Evolutionary conservation across 1,140 invertebrate genomes (phyloP), one percentile per base, ranked within the genome.

Genomic region (Euborellia annulipes): DNA sequence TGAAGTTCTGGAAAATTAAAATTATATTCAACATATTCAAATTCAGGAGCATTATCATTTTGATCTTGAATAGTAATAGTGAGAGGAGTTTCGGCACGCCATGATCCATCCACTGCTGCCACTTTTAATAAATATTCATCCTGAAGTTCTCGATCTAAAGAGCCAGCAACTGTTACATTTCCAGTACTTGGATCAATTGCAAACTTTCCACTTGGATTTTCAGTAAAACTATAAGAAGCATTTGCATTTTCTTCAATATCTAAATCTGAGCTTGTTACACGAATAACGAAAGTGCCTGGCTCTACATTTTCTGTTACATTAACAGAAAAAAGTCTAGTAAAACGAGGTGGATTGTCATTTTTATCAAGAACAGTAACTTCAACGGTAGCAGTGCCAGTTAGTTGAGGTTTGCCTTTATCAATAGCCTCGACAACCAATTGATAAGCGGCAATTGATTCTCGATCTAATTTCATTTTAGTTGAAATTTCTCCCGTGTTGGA

Each of bases 301-400:
- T 87, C 83, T 0, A 86, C 78, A 64, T 98, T 95, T 68, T 98
- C 94, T 0, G 90, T 93, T 0, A 98, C 87, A 58, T 93, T 93
- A 0, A 90, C 85, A 55, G 83, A 90, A 60, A 93, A 95, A 0
- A 94, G 63, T 39, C 89, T 66, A 1, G 89, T 93, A 59, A 97
- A 97, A 48, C 83, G 71, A 0, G 92, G 91, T 8, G 87, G 85
- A 62, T 94, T 93, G 61, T 97, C 92, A 64, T 97, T 96, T 62
- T 90, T 90, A 58, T 96, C 90, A 14, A 82, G 59, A 13, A 96
- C 76, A 3, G 77, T 84, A 0, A 96, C 70, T 13, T 86, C 56
- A 1, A 96, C 82, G 21, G 83, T 89, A 0, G 89, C 78, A 0
- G 83, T 82, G 7, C 90, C 87, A 1, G 84, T 82, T 37, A 87